Evolutionary conservation across 2,113 vertebrate species (phyloP).

Genomic region (Urocynchramus pylzowi): DNA sequence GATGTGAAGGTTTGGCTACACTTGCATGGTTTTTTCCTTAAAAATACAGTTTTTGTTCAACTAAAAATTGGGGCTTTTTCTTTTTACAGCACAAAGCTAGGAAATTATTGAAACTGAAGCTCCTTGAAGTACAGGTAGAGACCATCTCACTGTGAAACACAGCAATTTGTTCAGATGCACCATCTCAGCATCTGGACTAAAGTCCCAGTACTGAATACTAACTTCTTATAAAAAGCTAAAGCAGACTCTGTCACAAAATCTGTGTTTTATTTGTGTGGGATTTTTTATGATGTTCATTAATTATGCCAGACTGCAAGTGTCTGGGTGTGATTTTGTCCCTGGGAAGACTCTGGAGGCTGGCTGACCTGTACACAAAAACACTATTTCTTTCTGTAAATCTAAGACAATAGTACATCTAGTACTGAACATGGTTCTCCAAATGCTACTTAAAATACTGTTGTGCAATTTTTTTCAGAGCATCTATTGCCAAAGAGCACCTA

Average conservation of each 20-base stretch:
- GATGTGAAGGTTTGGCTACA: neutral
- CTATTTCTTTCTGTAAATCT: neutral
- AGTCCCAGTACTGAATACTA: neutral
- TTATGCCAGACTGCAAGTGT: neutral
- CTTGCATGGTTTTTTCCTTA: neutral
- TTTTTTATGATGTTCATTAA: neutral
- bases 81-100: neutral
- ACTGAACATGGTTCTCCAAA: neutral
- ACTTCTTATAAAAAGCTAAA: neutral
- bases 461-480: neutral
- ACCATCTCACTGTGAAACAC: neutral
- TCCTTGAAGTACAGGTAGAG: neutral
- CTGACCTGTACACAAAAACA: neutral
- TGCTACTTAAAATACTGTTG: neutral
- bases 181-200: neutral
- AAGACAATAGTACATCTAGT: neutral
- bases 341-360: neutral
- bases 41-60: neutral
- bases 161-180: rapidly evolving
- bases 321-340: neutral
- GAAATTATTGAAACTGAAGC: neutral
- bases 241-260: neutral
- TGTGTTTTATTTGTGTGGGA: neutral
- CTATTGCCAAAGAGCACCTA: neutral
- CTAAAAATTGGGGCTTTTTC: neutral